Evolutionary conservation across 1,140 invertebrate genomes (phyloP).

Genomic region (Drosophila micromelanica): DNA sequence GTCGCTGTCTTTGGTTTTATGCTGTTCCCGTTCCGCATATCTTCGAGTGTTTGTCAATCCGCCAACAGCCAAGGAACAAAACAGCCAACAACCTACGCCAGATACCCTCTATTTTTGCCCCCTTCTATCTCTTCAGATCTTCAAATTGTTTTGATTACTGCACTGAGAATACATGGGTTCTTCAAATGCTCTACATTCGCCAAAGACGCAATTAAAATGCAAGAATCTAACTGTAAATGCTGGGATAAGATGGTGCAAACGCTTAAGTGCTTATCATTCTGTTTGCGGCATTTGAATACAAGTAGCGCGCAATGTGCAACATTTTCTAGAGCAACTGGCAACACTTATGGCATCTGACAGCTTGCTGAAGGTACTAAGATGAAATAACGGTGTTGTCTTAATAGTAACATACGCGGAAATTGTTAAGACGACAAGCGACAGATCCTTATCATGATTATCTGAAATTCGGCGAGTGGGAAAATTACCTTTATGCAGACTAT

Average conservation of each 20-base stretch:
- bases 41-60: slow-evolving; percentile 51
- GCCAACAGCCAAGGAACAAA: slow-evolving; percentile 2
- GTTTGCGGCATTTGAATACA: neutral
- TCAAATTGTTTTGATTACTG: slow-evolving; percentile 20
- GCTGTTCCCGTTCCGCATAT: slow-evolving; percentile 39
- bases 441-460: neutral
- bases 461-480: neutral
- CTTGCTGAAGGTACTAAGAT: neutral
- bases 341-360: neutral
- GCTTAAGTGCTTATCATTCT: slow-evolving; percentile 32
- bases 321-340: slow-evolving; percentile 15
- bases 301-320: slow-evolving; percentile 11
- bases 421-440: neutral
- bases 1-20: slow-evolving; percentile 26
- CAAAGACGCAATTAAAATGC: slow-evolving; percentile 43
- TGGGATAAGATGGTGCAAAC: slow-evolving; percentile 27
- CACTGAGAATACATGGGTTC: slow-evolving; percentile 14
- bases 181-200: slow-evolving; percentile 48
- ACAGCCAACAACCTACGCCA: slow-evolving; percentile 38
- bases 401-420: neutral
- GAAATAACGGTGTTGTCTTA: neutral
- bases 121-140: neutral
- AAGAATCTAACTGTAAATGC: slow-evolving; percentile 35
- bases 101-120: neutral
- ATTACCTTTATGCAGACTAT: too few species aligned